Conservation (phyloP, 2,888 invertebrate genomes). For the Anaspis maculata region DNA sequence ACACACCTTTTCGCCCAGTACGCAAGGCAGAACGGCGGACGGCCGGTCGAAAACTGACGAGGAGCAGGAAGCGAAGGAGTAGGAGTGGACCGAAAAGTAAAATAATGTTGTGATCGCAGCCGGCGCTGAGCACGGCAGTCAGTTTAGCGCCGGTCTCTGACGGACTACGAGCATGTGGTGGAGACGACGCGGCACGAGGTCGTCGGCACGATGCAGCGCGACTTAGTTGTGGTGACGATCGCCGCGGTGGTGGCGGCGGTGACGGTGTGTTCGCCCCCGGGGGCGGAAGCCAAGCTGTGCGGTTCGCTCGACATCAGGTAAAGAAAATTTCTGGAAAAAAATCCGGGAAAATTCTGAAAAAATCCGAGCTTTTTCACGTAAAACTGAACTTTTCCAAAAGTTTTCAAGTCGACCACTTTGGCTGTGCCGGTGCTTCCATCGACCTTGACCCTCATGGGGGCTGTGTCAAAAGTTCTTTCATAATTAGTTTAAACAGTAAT, state of each 20-base stretch:
- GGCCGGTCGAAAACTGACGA: background rate
- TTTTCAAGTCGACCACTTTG: too few species aligned
- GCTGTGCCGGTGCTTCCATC: too few species aligned
- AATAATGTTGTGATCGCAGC: too few species aligned
- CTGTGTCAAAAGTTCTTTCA: too few species aligned
- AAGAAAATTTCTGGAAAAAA: background rate
- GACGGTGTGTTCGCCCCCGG: constrained; percentile 1
- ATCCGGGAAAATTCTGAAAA: too few species aligned
- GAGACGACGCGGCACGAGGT: constrained; percentile 6
- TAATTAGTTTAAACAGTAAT: too few species aligned
- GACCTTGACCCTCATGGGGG: too few species aligned
- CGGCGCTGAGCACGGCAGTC: too few species aligned
- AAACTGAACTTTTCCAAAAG: too few species aligned
- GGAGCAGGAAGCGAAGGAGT: too few species aligned
- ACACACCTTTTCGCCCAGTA: background rate
- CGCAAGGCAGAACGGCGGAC: background rate
- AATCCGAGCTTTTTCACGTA: too few species aligned
- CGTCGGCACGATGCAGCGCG: constrained; percentile 11
- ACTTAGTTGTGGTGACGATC: constrained; percentile 7
- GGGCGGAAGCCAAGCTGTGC: constrained; percentile 44
- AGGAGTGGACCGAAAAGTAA: too few species aligned
- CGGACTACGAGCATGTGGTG: constrained; percentile 14
- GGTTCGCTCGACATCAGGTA: constrained; percentile 49
- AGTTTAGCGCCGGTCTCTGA: constrained; percentile 18
- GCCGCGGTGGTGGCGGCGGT: constrained; percentile 2